Evolutionary conservation across 2,888 invertebrate genomes (phyloP).

Genomic region (Itoplectis maculator): DNA sequence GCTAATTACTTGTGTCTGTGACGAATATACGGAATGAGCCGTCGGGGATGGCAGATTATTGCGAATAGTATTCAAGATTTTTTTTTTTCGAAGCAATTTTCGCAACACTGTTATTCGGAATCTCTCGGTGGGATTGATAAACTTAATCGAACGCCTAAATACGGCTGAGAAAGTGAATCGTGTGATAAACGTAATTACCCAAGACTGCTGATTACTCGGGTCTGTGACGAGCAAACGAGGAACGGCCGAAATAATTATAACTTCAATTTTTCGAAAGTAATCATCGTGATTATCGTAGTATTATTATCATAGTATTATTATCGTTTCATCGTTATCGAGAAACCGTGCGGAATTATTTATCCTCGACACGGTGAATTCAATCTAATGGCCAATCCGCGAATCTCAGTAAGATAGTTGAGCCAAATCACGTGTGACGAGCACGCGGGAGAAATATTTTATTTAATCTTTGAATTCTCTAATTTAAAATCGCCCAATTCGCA

Average conservation of each 20-base stretch:
- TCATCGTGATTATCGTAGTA: not conserved
- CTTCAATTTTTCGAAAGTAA: not conserved
- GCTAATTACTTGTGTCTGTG: constrained; percentile 34
- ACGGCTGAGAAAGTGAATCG: constrained; percentile 7
- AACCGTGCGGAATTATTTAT: not conserved
- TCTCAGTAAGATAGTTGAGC: not conserved
- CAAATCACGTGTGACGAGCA: not conserved
- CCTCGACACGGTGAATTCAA: not conserved
- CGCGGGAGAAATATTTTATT: not conserved
- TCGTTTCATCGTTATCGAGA: not conserved
- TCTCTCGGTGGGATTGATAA: not conserved
- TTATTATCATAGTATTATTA: not conserved
- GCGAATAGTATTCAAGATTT: not conserved
- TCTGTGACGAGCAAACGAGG: not conserved
- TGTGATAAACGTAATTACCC: constrained; percentile 46
- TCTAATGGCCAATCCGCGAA: not conserved
- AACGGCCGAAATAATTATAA: not conserved
- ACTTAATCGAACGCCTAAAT: not conserved
- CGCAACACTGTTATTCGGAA: not conserved
- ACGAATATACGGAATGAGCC: constrained; percentile 19
- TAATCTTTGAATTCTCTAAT: not conserved
- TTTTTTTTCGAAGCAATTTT: not conserved
- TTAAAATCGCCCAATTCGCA: not conserved
- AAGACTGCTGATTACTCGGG: constrained; percentile 33
- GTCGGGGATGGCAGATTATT: not conserved